A percentile compares a stretch with the other conserved stretches of the same genome.
Conservation (phyloP, 2,888 invertebrate genomes). For the Muscina levida region DNA sequence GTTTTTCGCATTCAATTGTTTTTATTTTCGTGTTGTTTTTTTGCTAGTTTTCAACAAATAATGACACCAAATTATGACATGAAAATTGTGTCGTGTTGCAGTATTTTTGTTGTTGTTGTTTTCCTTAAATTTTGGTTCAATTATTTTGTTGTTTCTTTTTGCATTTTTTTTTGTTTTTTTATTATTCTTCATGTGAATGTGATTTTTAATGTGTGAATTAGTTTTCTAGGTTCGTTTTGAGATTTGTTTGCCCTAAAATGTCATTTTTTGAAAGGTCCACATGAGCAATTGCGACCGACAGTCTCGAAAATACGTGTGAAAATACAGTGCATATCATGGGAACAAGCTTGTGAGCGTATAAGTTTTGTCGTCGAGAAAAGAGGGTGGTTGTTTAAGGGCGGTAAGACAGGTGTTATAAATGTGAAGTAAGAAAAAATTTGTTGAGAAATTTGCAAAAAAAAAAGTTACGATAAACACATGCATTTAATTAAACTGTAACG, state of each 20-base stretch:
- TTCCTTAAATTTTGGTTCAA: conserved; percentile 5
- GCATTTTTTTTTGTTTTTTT: conserved; percentile 1
- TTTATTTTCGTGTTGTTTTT: conserved; percentile 4
- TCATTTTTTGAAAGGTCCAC: neutral
- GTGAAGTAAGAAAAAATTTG: no score
- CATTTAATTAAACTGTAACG: no score
- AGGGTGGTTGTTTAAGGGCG: neutral
- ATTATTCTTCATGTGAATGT: conserved; percentile 7
- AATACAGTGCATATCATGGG: no score
- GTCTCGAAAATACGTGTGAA: conserved; percentile 7
- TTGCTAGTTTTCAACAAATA: conserved; percentile 32
- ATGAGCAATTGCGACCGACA: no score
- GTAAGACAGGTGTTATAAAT: no score
- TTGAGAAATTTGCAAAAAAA: no score
- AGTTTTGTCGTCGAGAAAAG: no score
- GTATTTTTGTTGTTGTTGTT: neutral
- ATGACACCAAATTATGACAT: conserved; percentile 39
- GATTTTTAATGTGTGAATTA: neutral
- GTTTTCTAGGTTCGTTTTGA: conserved; percentile 2
- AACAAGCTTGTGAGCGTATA: neutral
- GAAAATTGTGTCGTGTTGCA: conserved; percentile 26
- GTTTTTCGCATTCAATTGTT: conserved; percentile 19
- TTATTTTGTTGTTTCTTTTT: conserved; percentile 10
- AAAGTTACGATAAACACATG: no score
- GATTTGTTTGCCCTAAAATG: conserved; percentile 33